phyloP scores from a whole-genome alignment of 1,140 invertebrate species.

The Chironomus striatipennis region DNA sequence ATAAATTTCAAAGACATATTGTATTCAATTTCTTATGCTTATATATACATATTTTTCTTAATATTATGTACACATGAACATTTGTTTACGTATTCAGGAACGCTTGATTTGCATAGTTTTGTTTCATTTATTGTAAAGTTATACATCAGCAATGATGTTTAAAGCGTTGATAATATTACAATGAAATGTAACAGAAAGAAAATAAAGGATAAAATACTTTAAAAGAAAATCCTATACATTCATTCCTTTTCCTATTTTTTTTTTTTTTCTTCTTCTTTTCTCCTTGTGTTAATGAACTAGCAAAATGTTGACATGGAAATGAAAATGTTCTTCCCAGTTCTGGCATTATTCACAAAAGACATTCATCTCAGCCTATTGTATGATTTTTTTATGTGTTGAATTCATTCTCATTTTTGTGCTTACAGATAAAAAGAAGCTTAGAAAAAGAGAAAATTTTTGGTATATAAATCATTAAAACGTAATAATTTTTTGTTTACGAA shows the following conservation, averaged over 20 bases:
- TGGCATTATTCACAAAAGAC: not conserved
- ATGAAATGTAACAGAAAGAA: too few species aligned
- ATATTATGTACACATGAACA: too few species aligned
- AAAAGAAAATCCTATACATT: too few species aligned
- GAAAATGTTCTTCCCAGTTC: slow-evolving; percentile 13
- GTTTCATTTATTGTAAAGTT: not conserved
- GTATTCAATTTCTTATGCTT: not conserved
- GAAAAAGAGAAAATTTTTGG: too few species aligned
- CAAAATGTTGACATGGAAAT: slow-evolving; percentile 9
- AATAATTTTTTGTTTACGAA: too few species aligned
- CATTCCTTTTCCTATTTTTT: too few species aligned
- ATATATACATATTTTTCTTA: not conserved
- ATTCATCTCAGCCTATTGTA: too few species aligned
- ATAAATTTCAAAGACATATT: slow-evolving; percentile 3
- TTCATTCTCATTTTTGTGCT: not conserved
- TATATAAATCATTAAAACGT: too few species aligned
- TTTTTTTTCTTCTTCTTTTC: not conserved
- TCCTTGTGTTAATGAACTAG: not conserved
- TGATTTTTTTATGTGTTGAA: not conserved
- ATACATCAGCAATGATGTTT: not conserved
- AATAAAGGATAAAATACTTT: too few species aligned
- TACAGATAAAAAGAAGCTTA: too few species aligned
- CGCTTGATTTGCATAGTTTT: slow-evolving; percentile 1
- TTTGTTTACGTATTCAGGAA: not conserved
- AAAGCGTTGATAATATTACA: too few species aligned